Base-by-base conservation (phyloP, 2,888 invertebrate species). In the Metacarcinus magister region DNA sequence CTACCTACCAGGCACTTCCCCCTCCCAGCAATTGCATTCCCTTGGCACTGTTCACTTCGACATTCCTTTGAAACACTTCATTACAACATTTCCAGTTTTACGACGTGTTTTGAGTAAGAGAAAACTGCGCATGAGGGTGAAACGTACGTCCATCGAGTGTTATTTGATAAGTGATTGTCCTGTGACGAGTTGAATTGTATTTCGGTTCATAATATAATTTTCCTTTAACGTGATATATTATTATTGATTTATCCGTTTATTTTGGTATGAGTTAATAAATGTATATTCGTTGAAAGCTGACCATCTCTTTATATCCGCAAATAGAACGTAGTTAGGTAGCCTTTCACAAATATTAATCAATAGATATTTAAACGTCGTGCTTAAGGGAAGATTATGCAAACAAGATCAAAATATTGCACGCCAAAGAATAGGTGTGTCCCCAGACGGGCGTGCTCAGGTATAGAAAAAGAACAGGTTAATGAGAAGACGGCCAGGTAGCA, bases 331-430 rank as follows among this genome's bases (percentile, higher is more conserved):
- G 13, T 13, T 13, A 10, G 82, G 82, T 82, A 32, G 28, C 7
- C 32, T 82, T 32, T 82, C 32, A 8, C 82, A 82, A 82, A 82
- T 32, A 28, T 10, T 28, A 32, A 82, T 32, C 82, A 82, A 82
- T 82, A 32, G 82, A 8, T 32, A 82, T 23, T 32, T 82, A 82
- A 82, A 28, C 82, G 32, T 32, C 32, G 32, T 32, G 32, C 82
- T 82, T 82, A 82, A 32, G 82, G 82, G 32, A 32, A 82, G 82
- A 82, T 82, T 82, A 82, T 32, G 82, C 82, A 82, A 82, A 82
- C 82, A 82, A 32, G 32, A 4, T 10, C 13, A 32, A 82, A 32
- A 82, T 82, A 82, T 32, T 19, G 8, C 82, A 82, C 82, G 82
- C 32, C 32, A 82, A 32, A 82, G 13, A 5, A 82, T 10, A 16